phyloP scores from a whole-genome alignment of 2,888 invertebrate genomes.

The Torymus auratus region DNA sequence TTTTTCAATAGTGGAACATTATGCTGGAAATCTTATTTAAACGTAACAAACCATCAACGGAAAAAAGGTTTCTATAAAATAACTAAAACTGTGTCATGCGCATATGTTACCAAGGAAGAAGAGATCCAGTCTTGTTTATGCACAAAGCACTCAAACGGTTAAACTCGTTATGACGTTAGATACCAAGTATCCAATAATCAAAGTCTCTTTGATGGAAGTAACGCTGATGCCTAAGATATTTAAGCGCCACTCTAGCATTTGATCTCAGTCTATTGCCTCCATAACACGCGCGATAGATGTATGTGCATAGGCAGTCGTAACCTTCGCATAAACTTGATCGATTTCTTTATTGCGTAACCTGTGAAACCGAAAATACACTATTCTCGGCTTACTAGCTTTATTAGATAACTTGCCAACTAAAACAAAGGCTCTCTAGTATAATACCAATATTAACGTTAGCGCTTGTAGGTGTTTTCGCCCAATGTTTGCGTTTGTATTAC shows the following conservation, averaged over 20 bases:
- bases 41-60: too few species aligned
- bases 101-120: too few species aligned
- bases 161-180: too few species aligned
- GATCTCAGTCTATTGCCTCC: slow-evolving; percentile 36
- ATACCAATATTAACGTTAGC: neutral
- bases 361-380: slow-evolving; percentile 1
- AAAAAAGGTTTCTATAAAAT: too few species aligned
- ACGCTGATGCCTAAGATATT: neutral
- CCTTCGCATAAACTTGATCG: slow-evolving; percentile 38
- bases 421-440: neutral
- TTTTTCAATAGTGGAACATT: too few species aligned
- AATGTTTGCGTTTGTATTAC: neutral
- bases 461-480: neutral
- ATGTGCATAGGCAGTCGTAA: neutral
- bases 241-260: slow-evolving; percentile 6
- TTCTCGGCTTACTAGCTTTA: slow-evolving; percentile 17
- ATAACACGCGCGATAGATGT: neutral
- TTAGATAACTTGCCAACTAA: slow-evolving; percentile 21
- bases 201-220: neutral
- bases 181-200: too few species aligned
- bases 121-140: too few species aligned
- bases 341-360: slow-evolving; percentile 38
- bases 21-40: too few species aligned
- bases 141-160: too few species aligned
- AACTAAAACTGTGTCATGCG: too few species aligned